Conservation (phyloP, 2,888 invertebrate species). For the Cenopis cana region DNA sequence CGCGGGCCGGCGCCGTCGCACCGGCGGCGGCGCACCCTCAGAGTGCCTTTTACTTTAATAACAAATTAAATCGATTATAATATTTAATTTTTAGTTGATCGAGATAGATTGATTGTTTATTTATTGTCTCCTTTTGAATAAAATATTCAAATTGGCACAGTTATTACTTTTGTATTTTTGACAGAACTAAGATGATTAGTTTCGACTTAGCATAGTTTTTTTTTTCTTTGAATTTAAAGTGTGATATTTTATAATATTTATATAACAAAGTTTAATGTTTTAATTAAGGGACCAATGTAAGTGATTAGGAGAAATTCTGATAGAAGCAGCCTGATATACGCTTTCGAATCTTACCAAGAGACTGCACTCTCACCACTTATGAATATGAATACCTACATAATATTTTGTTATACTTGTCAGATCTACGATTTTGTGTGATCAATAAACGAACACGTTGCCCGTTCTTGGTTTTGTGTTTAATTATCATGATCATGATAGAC, state of each 20-base stretch:
- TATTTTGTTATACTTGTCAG: conserved; percentile 66
- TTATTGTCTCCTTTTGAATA: conserved; percentile 83
- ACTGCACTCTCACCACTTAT: conserved; percentile 72
- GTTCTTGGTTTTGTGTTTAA: conserved; percentile 74
- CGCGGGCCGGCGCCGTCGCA: conserved; percentile 56
- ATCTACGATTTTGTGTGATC: conserved; percentile 72
- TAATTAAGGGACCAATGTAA: conserved; percentile 85
- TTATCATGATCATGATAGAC: conserved; percentile 58
- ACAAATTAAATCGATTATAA: conserved; percentile 78
- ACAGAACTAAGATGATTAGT: conserved; percentile 81
- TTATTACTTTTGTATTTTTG: conserved; percentile 82
- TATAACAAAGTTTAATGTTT: conserved; percentile 84
- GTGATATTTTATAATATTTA: conserved; percentile 85
- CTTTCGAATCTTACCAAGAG: conserved; percentile 73
- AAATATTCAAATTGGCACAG: conserved; percentile 81
- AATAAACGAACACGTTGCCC: conserved; percentile 75
- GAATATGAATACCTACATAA: conserved; percentile 53
- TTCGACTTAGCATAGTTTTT: conserved; percentile 78
- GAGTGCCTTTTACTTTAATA: conserved; percentile 81
- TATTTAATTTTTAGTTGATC: conserved; percentile 84
- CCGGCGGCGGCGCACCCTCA: conserved; percentile 60
- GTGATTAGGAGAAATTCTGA: conserved; percentile 83
- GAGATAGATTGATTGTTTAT: conserved; percentile 83
- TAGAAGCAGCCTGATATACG: conserved; percentile 70
- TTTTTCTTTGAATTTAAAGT: conserved; percentile 84